These are phyloP conservation scores for Lymantria dispar DNA, from an alignment of 2,888 invertebrate species.

Conservation along the genomic window DNA sequence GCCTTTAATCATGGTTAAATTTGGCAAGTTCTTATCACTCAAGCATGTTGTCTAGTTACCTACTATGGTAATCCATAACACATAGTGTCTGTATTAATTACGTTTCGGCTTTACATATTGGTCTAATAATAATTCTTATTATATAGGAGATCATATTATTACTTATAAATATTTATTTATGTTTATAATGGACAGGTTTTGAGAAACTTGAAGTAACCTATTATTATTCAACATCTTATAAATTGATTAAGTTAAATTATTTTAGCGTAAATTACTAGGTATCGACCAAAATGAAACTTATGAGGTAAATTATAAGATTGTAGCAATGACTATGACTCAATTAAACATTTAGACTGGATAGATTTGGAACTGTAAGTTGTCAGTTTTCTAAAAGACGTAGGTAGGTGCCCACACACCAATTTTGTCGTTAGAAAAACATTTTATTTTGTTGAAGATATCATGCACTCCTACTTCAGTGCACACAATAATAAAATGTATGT, in stretches of 20 bases:
- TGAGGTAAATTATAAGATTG: constrained; percentile 53
- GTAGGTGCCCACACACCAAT: not conserved
- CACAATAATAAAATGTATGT: not conserved
- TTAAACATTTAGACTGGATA: constrained; percentile 19
- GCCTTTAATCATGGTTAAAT: no score
- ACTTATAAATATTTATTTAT: not conserved
- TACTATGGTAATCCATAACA: no score
- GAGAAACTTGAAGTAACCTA: constrained; percentile 6
- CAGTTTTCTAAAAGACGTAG: not conserved
- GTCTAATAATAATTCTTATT: no score
- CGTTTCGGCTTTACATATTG: no score
- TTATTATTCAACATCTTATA: constrained; percentile 21
- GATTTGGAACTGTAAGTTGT: constrained; percentile 2
- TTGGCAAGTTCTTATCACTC: no score
- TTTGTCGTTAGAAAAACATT: not conserved
- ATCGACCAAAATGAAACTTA: constrained; percentile 63
- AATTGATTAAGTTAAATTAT: constrained; percentile 23
- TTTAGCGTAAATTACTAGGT: constrained; percentile 37
- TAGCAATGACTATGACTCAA: constrained; percentile 27
- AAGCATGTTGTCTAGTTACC: no score
- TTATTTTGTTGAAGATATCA: not conserved
- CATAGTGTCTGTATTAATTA: no score
- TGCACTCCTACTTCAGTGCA: not conserved
- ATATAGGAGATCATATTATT: not conserved
- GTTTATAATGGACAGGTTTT: not conserved